Percentiles rank a stretch among this genome's conserved stretches.
These are phyloP conservation scores for Disparrhopalites patrizii DNA, from an alignment of 2,888 invertebrate species.

Conservation along the genomic window DNA sequence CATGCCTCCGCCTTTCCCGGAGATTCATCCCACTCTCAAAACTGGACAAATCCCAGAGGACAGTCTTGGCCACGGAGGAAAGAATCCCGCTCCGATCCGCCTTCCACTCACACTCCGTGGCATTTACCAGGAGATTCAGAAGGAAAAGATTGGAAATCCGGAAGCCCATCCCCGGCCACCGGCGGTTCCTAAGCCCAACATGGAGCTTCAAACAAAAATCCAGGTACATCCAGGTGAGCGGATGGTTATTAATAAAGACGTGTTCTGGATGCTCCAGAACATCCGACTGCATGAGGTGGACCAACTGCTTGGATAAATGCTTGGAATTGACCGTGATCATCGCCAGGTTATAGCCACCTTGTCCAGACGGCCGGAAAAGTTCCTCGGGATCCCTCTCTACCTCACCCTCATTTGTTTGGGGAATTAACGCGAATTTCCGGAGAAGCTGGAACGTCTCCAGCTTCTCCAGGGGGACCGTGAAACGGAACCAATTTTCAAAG, in stretches of 20 bases:
- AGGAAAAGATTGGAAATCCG: background rate
- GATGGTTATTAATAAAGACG: slow-evolving; percentile 1
- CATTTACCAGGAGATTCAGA: background rate
- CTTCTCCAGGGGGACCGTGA: background rate
- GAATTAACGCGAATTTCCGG: background rate
- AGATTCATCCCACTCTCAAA: background rate
- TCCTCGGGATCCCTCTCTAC: no score
- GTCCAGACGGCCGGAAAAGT: background rate
- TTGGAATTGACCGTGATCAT: background rate
- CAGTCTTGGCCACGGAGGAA: background rate
- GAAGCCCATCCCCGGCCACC: background rate
- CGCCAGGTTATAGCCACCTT: background rate
- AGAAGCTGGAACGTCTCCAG: background rate
- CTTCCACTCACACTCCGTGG: background rate
- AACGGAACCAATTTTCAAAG: slow-evolving; percentile 4
- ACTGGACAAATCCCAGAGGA: background rate
- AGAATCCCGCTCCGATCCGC: background rate
- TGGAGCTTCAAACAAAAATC: background rate
- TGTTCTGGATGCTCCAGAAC: background rate
- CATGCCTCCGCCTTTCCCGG: background rate
- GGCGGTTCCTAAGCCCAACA: background rate
- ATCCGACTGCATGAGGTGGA: background rate
- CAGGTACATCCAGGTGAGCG: background rate
- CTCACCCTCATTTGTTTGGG: no score
- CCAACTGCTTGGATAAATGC: background rate